Evolutionary conservation across 2,888 invertebrate genomes (phyloP), one percentile per base, ranked within the genome.

Genomic region (Tinea pellionella): DNA sequence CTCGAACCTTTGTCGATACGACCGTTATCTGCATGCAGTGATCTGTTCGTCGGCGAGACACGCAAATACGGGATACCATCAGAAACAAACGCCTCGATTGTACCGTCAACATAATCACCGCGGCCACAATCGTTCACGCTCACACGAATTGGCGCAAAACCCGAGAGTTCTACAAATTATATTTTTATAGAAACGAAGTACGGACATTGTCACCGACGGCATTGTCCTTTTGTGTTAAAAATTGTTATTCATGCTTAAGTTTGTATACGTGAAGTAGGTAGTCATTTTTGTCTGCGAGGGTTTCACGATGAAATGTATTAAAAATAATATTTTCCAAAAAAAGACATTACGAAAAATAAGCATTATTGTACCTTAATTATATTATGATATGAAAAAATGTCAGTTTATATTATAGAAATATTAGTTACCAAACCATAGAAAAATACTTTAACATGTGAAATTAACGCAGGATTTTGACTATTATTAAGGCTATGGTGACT

Each of bases 21-120:
- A 91, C 69, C 86, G 91, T 61, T 90, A 90, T 71, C 73, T 91
- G 61, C 91, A 90, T 69, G 90, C 91, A 53, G 90, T 90, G 55
- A 90, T 91, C 63, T 91, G 90, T 68, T 87, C 89, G 16, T 87
- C 88, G 1, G 80, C 88, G 7, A 73, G 80, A 12, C 88, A 88
- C 64, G 86, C 86, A 0, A 76, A 87, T 62, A 79, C 84, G 0
- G 88, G 88, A 42, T 83, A 78, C 65, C 88, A 88, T 66, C 83
- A 84, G 64, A 80, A 83, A 65, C 78, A 71, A 57, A 64, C 72
- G 8, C 69, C 71, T 16, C 69, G 70, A 57, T 71, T 74, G 56
- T 67, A 68, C 18, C 67, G 69, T 18, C 65, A 67, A 1, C 59
- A 71, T 8, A 72, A 71, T 0, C 74, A 72, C 61, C 63, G 68